Evolutionary conservation across 2,888 invertebrate species (phyloP), one percentile per base, ranked within the genome.

Genomic region (Phragmatobia fuliginosa): DNA sequence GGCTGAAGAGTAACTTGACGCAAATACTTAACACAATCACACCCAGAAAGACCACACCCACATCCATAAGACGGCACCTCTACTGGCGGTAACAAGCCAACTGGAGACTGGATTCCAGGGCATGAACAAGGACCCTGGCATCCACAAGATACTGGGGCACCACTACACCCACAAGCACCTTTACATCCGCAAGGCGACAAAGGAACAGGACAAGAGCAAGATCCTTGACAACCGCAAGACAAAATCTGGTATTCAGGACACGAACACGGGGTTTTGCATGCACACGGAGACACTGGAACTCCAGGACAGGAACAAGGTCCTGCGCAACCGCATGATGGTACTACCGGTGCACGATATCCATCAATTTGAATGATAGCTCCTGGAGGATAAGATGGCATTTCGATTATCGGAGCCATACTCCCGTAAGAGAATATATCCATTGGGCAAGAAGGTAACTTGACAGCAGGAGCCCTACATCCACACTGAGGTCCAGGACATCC

Each of bases 1-100:
- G 92, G 92, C 36, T 86, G 91, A 10, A 91, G 73, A n/a, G 87
- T 85, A 0, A 91, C 83, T 75, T 92, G 89, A 14, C 91, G 83
- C 58, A 92, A 81, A 78, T 89, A 90, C 71, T 89, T 87, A 0
- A 83, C 49, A n/a, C 67, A 71, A 56, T 68, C 60, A 16, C 74
- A 74, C 28, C 70, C 72, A 56, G 52, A 74, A 70, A n/a, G 66
- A 8, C 61, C 67, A 38, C 84, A 81, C 18, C 78, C 83, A 41
- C 77, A 76, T 11, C 67, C 76, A 41, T 72, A 75, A 1, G 71
- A 56, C 11, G 67, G 52, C 4, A 62, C 36, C n/a, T 52, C 62
- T 31, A 36, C 28, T 0, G 33, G 11, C 25, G 67, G 67, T 33
- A 68, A 41, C 18, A 68, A 33, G 2, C 59, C 64, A 36, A 25